Evolutionary conservation across 1,140 invertebrate genomes (phyloP).

Genomic region (Acromyrmex echinatior): DNA sequence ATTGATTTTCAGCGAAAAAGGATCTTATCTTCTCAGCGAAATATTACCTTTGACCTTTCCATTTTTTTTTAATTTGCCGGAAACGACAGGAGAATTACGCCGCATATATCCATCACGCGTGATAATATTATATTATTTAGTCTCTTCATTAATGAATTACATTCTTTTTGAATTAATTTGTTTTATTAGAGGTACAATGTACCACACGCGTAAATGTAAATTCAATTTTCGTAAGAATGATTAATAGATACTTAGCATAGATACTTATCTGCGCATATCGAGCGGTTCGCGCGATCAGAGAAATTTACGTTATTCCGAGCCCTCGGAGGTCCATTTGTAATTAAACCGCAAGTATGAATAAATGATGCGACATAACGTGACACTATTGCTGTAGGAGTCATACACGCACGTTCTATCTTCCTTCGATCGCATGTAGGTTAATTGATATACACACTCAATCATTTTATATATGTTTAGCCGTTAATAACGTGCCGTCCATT

Average conservation of each 20-base stretch:
- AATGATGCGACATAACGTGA: constrained; percentile 40
- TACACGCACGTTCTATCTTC: constrained; percentile 30
- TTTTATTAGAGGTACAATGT: background rate
- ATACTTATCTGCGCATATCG: constrained; percentile 19
- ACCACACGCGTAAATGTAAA: background rate
- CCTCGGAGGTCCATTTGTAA: constrained; percentile 27
- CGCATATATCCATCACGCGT: background rate
- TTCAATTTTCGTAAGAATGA: constrained; percentile 15
- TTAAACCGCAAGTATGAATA: constrained; percentile 40
- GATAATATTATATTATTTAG: constrained; percentile 28
- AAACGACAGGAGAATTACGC: background rate
- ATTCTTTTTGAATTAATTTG: constrained; percentile 4
- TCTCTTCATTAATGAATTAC: background rate
- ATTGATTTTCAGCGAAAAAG: background rate
- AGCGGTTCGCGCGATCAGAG: background rate
- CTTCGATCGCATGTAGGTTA: constrained; percentile 52
- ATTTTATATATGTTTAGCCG: constrained; percentile 33
- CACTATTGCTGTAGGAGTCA: constrained; percentile 38
- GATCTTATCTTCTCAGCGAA: too few species aligned
- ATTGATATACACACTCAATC: constrained; percentile 41
- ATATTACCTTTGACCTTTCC: background rate
- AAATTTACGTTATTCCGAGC: constrained; percentile 26
- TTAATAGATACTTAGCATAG: background rate
- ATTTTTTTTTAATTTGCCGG: background rate
- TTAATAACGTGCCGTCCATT: background rate